Evolutionary conservation across 2,888 invertebrate genomes (phyloP).

Genomic region (Cactoblastis cactorum): DNA sequence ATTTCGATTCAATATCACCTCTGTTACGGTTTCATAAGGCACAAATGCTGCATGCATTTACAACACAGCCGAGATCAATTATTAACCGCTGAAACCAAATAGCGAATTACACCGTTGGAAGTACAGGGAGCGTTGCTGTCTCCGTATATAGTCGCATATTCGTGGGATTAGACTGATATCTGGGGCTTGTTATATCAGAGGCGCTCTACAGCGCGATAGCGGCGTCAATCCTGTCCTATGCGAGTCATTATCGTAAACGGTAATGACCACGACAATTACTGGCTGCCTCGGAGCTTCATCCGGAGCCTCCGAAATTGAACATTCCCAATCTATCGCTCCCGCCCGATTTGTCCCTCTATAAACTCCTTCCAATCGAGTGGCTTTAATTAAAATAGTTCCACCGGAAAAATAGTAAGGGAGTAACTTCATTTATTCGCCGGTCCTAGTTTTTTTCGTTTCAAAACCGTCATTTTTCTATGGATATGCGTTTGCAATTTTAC

Average conservation of each 20-base stretch:
- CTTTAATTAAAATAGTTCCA: slow-evolving; percentile 74
- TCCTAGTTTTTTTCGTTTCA: slow-evolving; percentile 28
- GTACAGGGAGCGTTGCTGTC: slow-evolving; percentile 18
- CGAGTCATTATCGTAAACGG: slow-evolving; percentile 72
- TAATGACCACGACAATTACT: slow-evolving; percentile 74
- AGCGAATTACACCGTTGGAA: slow-evolving; percentile 27
- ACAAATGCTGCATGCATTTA: slow-evolving; percentile 14
- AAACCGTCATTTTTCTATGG: slow-evolving; percentile 26
- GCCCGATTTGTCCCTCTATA: slow-evolving; percentile 63
- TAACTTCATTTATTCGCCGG: slow-evolving; percentile 43
- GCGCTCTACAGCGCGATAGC: slow-evolving; percentile 49
- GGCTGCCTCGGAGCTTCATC: slow-evolving; percentile 51
- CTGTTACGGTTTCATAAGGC: slow-evolving; percentile 16
- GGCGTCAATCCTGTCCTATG: slow-evolving; percentile 65
- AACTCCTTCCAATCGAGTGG: slow-evolving; percentile 60
- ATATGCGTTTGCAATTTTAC: slow-evolving; percentile 26
- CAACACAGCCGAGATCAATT: slow-evolving; percentile 33
- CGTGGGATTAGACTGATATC: slow-evolving; percentile 47
- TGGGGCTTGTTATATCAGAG: slow-evolving; percentile 46
- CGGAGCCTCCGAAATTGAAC: slow-evolving; percentile 58
- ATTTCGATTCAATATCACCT: slow-evolving; percentile 15
- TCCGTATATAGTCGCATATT: slow-evolving; percentile 26
- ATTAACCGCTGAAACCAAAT: slow-evolving; percentile 33
- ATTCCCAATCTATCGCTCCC: slow-evolving; percentile 62
- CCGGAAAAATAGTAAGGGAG: slow-evolving; percentile 56